Evolutionary conservation across 2,113 vertebrate genomes (phyloP), one percentile per base, ranked within the genome.

Genomic region (Proteles cristata): DNA sequence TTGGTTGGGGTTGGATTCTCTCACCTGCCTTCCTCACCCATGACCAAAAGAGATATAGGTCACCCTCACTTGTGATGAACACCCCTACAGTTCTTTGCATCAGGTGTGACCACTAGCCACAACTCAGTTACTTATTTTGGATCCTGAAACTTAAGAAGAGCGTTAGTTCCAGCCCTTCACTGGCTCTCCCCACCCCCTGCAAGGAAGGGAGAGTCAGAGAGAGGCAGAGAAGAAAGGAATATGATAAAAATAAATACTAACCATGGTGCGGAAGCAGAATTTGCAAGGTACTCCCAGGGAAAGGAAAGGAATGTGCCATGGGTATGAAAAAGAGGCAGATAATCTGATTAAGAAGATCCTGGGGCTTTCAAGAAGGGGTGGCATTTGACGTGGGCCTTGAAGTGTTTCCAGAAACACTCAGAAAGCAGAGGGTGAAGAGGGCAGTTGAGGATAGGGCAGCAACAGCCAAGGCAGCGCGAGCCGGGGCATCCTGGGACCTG

Each of bases 401-500:
- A 86, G 92, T 25, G 53, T 82, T 89, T 83, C 39, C 0, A 1
- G 90, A 89, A 81, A 76, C 63, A 11, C 35, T 69, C 43, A 4
- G 83, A 53, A 63, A 66, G 77, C 26, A 12, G 45, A 35, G 43
- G 33, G 45, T 35, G 6, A 53, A 39, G 61, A 65, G 19, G 63
- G n/a, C 48, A 4, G 28, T 53, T 74, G 28, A 33, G 93, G 53
- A 35, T 9, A 61, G 43, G 58, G 58, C 45, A 19, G 15, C 76
- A 43, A 58, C 65, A 50, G 35, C 81, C 43, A 69, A 88, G 55
- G 76, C 48, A 61, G 31, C 11, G 4, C 11, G 4, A 74, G 87
- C 33, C 48, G 12, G 53, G 88, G 65, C 97, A 33, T 88, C 94
- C 76, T 39, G 88, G 88, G 71, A 16, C 95, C 88, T 95, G 81